Evolutionary conservation across 2,113 vertebrate genomes (phyloP).

Genomic region (Silurus glanis): DNA sequence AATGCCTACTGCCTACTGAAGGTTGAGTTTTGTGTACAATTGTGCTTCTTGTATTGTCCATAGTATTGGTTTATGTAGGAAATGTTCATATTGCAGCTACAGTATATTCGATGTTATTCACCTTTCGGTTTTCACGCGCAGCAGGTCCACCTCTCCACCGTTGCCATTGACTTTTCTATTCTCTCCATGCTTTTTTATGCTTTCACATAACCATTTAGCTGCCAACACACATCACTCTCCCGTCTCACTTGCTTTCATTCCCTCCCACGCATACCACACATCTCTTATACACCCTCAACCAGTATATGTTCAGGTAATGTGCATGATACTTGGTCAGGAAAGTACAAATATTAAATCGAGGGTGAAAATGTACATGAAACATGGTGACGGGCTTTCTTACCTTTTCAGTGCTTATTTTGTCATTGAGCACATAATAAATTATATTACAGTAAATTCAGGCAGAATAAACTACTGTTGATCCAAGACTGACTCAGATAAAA

Average conservation of each 20-base stretch:
- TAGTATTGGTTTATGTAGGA: not conserved
- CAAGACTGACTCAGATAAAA: not conserved
- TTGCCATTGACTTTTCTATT: constrained; percentile 5
- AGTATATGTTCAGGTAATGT: constrained; percentile 9
- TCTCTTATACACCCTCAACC: not conserved
- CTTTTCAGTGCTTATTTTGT: not conserved
- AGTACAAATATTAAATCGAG: not conserved
- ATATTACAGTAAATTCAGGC: not conserved
- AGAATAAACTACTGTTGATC: not conserved
- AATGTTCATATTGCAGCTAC: not conserved
- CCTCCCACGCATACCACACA: not conserved
- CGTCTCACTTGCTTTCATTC: not conserved
- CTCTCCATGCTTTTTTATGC: not conserved
- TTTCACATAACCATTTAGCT: not conserved
- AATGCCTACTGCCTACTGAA: not conserved
- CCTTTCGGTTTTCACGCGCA: constrained; percentile 5
- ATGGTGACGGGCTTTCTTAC: not conserved
- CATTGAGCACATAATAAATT: not conserved
- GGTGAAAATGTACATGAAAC: not conserved
- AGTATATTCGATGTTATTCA: not conserved
- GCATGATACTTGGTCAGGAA: not conserved
- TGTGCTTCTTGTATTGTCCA: not conserved
- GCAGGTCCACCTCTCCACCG: not conserved
- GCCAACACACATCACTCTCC: not conserved
- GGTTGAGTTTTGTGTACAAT: not conserved